phyloP scores from a whole-genome alignment of 1,140 invertebrate genomes.

The Megalopta genalis region DNA sequence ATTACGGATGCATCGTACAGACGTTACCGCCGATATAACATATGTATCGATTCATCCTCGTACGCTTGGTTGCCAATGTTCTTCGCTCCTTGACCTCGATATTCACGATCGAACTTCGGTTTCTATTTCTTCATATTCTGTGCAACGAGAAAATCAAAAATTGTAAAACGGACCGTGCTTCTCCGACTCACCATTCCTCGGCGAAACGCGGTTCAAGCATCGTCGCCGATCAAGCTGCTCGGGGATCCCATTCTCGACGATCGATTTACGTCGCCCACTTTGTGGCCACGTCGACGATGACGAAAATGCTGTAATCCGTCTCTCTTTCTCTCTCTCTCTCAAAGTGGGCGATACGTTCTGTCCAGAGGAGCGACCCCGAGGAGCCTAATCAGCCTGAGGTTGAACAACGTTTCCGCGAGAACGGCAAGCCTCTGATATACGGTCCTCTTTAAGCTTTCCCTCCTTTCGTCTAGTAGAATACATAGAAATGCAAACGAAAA shows the following conservation, averaged over 20 bases:
- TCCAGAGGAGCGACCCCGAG: background rate
- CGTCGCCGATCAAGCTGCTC: background rate
- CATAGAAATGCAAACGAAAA: background rate
- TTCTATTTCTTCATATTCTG: background rate
- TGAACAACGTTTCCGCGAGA: background rate
- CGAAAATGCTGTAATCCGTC: background rate
- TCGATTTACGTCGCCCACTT: background rate
- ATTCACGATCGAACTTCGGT: background rate
- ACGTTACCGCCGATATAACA: constrained; percentile 57
- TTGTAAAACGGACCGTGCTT: background rate
- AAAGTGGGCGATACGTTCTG: background rate
- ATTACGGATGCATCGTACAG: constrained; percentile 56
- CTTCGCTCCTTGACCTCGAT: background rate
- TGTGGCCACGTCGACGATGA: background rate
- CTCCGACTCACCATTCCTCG: background rate
- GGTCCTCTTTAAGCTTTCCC: background rate
- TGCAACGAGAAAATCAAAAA: background rate
- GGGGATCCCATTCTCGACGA: background rate
- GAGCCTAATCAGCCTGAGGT: background rate
- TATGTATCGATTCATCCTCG: constrained; percentile 59
- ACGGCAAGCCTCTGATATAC: background rate
- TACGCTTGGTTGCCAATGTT: constrained; percentile 40
- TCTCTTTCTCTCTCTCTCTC: background rate
- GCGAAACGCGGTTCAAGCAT: background rate
- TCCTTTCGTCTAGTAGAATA: background rate